phyloP scores from a whole-genome alignment of 2,888 invertebrate genomes.

The Nephrotoma appendiculata region DNA sequence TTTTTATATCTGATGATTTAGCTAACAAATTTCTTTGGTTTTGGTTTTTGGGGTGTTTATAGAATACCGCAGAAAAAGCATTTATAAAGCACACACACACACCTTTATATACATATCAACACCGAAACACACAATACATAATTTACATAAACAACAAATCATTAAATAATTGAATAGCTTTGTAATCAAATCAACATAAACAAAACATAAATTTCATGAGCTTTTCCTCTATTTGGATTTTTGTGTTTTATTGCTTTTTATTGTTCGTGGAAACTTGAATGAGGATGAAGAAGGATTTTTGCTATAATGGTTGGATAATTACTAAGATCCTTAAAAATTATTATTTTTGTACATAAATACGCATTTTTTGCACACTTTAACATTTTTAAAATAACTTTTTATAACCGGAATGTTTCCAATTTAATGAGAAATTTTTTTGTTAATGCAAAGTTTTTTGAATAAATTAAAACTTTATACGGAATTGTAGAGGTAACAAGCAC shows the following conservation, averaged over 20 bases:
- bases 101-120: background rate
- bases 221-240: background rate
- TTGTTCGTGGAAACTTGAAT: background rate
- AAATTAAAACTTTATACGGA: too few relatives aligned
- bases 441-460: too few relatives aligned
- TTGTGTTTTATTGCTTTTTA: background rate
- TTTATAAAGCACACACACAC: too few relatives aligned
- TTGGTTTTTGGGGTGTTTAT: background rate
- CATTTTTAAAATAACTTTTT: too few relatives aligned
- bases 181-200: background rate
- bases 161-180: background rate
- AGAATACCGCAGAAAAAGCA: background rate
- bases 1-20: background rate
- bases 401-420: too few relatives aligned
- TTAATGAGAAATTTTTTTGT: too few relatives aligned
- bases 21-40: background rate
- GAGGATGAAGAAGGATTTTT: background rate
- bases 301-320: background rate
- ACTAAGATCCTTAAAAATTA: background rate
- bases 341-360: too few relatives aligned
- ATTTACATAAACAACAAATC: background rate
- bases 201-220: background rate
- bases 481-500: too few relatives aligned
- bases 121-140: background rate
- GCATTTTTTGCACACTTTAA: too few relatives aligned